Conservation (phyloP, 2,888 invertebrate species). For the Ormyrus nitidulus region DNA sequence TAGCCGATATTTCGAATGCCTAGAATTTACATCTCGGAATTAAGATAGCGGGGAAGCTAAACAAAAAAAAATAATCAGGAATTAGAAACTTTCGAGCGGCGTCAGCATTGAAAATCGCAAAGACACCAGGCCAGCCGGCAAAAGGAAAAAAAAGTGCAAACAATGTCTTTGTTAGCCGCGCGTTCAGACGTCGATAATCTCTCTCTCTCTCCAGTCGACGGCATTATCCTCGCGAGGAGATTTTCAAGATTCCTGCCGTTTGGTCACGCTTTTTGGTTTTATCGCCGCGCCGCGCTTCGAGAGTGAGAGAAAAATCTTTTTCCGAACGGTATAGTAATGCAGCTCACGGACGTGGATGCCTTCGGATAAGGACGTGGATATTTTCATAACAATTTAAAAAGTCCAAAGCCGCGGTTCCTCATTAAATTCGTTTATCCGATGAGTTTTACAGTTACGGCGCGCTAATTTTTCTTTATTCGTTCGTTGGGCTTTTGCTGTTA, state of each 20-base stretch:
- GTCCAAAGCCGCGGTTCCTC: not conserved
- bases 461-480: not conserved
- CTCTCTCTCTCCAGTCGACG: not conserved
- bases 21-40: too few relatives aligned
- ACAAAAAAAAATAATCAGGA: too few relatives aligned
- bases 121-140: not conserved
- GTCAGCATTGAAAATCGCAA: too few relatives aligned
- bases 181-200: conserved; percentile 3
- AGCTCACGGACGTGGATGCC: conserved; percentile 1
- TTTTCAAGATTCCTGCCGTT: conserved; percentile 28
- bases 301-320: not conserved
- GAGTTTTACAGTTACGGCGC: conserved; percentile 37
- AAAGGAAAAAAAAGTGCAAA: not conserved
- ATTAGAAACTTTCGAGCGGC: too few relatives aligned
- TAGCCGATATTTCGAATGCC: too few relatives aligned
- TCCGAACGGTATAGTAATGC: conserved; percentile 30
- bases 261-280: conserved; percentile 31
- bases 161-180: not conserved
- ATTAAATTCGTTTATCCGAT: conserved; percentile 7
- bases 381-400: conserved; percentile 47
- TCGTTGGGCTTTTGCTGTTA: too few relatives aligned
- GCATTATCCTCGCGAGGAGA: conserved; percentile 2
- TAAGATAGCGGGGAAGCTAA: too few relatives aligned
- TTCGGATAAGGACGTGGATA: conserved; percentile 16
- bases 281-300: not conserved